These are phyloP conservation scores for Microchirus variegatus DNA, from an alignment of 2,797 vertebrate species.

Conservation along the genomic window DNA sequence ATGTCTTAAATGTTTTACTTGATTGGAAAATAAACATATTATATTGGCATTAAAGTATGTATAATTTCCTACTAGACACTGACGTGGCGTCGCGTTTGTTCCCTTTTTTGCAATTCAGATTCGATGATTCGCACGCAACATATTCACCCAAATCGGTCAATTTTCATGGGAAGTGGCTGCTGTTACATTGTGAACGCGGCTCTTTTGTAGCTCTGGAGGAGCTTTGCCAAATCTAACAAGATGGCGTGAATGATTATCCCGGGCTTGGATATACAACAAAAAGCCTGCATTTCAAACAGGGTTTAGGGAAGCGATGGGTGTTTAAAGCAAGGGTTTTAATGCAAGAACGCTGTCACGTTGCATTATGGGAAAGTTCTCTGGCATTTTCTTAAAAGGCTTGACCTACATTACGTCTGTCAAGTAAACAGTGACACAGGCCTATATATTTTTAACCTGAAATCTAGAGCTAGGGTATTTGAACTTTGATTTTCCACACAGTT, in stretches of 20 bases:
- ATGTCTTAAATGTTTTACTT: slow-evolving; percentile 78
- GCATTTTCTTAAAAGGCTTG: neutral
- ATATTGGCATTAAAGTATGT: slow-evolving; percentile 75
- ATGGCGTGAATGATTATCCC: neutral
- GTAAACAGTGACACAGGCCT: neutral
- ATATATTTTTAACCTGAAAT: too few relatives aligned
- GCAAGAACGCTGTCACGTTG: neutral
- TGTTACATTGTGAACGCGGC: neutral
- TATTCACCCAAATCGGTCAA: too few relatives aligned
- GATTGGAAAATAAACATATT: slow-evolving; percentile 80
- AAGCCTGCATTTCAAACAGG: neutral
- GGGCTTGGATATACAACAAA: neutral
- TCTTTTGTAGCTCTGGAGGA: neutral
- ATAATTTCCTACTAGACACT: slow-evolving; percentile 58
- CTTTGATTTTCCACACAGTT: too few relatives aligned
- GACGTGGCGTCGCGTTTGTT: slow-evolving; percentile 22
- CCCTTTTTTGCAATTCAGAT: neutral
- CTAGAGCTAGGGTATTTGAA: too few relatives aligned
- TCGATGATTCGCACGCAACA: neutral
- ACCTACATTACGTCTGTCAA: neutral
- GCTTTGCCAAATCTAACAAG: neutral
- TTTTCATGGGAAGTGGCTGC: too few relatives aligned
- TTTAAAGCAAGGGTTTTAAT: neutral
- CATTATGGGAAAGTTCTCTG: neutral
- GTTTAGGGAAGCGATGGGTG: neutral